Conservation (phyloP, 2,888 invertebrate species). For the Furcula furcula region DNA sequence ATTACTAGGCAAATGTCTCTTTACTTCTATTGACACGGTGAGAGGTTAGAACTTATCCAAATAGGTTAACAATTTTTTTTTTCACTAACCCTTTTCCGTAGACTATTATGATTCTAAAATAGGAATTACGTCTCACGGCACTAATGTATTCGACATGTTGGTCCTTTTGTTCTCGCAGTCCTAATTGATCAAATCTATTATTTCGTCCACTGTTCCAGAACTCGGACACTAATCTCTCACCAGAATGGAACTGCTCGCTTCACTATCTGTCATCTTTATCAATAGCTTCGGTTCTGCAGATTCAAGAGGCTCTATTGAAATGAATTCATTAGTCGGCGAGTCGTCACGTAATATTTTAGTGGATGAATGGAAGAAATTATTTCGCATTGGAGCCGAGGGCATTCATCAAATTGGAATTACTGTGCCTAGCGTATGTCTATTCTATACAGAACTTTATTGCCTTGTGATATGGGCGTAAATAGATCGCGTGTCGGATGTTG, state of each 20-base stretch:
- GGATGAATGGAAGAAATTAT: conserved; percentile 66
- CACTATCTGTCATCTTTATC: conserved; percentile 42
- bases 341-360: conserved; percentile 61
- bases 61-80: conserved; percentile 4
- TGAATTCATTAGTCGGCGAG: conserved; percentile 64
- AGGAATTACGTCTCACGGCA: too few relatives aligned
- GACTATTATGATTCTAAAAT: too few relatives aligned
- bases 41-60: too few relatives aligned
- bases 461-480: conserved; percentile 16
- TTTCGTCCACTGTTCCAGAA: conserved; percentile 4
- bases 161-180: background rate
- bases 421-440: conserved; percentile 14
- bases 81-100: too few relatives aligned
- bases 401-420: conserved; percentile 50
- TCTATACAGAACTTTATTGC: conserved; percentile 23
- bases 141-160: too few relatives aligned
- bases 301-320: conserved; percentile 49
- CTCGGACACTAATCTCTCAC: conserved; percentile 18
- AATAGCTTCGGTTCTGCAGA: conserved; percentile 27
- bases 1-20: too few relatives aligned
- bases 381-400: conserved; percentile 43
- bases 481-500: conserved; percentile 8
- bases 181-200: conserved; percentile 19
- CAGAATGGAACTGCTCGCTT: conserved; percentile 22
- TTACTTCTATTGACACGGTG: too few relatives aligned